These are phyloP conservation scores for Sminthurides aquaticus DNA, from an alignment of 2,888 invertebrate species.

Conservation along the genomic window DNA sequence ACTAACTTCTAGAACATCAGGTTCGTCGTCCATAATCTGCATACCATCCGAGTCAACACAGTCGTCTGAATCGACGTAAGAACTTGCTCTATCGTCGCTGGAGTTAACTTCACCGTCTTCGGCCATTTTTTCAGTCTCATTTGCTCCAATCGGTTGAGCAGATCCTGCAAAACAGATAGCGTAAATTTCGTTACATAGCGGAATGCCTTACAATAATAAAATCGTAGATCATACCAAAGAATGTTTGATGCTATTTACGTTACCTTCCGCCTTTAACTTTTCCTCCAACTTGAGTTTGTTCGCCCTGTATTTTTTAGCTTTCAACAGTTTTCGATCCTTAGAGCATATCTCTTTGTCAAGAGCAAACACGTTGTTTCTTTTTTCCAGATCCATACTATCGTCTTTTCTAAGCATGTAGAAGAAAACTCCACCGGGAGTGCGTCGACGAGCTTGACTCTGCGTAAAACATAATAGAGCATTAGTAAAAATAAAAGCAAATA, in stretches of 20 bases:
- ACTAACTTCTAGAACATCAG: slow-evolving; percentile 1
- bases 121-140: neutral
- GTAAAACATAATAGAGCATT: no score
- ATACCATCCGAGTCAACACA: slow-evolving; percentile 9
- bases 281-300: slow-evolving; percentile 20
- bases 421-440: slow-evolving; percentile 50
- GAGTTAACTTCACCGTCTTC: slow-evolving; percentile 12
- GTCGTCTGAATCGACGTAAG: neutral
- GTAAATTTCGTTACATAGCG: no score
- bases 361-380: slow-evolving; percentile 34
- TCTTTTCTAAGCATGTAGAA: slow-evolving; percentile 46
- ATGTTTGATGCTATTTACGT: no score
- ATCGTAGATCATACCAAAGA: neutral
- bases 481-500: no score
- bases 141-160: neutral
- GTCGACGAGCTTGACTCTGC: slow-evolving; percentile 48
- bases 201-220: no score
- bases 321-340: slow-evolving; percentile 19
- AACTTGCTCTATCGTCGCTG: neutral
- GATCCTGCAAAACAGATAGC: no score
- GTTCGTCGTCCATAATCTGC: slow-evolving; percentile 1
- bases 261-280: slow-evolving; percentile 6
- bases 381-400: slow-evolving; percentile 27
- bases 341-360: slow-evolving; percentile 25
- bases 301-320: slow-evolving; percentile 15